These are phyloP conservation scores for Drosophila setifemur DNA, from an alignment of 1,140 invertebrate species.

Conservation along the genomic window DNA sequence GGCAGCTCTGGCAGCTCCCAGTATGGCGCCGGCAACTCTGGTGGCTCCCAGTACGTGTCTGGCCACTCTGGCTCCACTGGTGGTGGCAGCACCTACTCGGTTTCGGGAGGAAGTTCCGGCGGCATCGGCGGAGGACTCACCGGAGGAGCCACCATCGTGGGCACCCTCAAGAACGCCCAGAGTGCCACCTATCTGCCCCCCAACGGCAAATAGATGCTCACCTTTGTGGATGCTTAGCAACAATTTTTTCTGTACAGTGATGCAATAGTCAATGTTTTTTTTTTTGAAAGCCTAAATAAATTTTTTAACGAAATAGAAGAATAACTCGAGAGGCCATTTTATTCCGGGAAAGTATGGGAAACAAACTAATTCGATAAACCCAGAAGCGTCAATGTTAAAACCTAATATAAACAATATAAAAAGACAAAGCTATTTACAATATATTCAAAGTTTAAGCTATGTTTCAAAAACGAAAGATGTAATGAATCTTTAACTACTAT, in stretches of 20 bases:
- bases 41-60: not conserved
- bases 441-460: no score
- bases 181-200: slow-evolving; percentile 62
- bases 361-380: no score
- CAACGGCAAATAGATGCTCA: slow-evolving; percentile 43
- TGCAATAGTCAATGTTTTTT: slow-evolving; percentile 37
- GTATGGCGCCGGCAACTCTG: not conserved
- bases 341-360: no score
- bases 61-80: slow-evolving; percentile 14
- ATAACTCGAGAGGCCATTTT: not conserved
- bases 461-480: no score
- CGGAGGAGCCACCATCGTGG: slow-evolving; percentile 2
- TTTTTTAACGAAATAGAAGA: slow-evolving; percentile 24
- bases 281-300: slow-evolving; percentile 18
- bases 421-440: no score
- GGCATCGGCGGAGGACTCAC: no score
- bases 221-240: not conserved
- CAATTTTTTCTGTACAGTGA: slow-evolving; percentile 37
- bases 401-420: no score
- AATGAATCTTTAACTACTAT: no score
- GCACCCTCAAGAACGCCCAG: slow-evolving; percentile 41
- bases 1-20: slow-evolving; percentile 26
- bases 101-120: slow-evolving; percentile 13
- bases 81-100: slow-evolving; percentile 8
- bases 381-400: no score